Conservation (phyloP, 2,113 vertebrate species). For the Triplophysa tibetana region DNA sequence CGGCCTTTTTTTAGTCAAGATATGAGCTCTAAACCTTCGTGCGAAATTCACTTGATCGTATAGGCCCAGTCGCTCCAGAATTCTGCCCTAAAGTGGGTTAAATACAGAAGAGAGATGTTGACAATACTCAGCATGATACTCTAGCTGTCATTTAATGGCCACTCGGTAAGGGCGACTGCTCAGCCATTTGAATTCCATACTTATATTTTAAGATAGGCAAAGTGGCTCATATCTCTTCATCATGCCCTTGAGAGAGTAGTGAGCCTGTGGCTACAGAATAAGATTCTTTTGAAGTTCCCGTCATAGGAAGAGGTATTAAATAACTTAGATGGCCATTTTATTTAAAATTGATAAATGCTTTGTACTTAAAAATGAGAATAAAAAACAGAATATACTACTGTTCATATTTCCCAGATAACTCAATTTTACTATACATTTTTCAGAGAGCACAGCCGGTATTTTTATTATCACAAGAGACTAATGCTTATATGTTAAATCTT, state of each 20-base stretch:
- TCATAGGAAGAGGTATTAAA: not conserved
- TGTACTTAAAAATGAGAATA: not conserved
- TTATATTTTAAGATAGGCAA: not conserved
- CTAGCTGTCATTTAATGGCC: not conserved
- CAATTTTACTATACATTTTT: not conserved
- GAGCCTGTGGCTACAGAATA: not conserved
- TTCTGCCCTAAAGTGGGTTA: constrained; percentile 68
- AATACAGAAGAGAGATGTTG: not conserved
- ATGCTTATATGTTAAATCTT: too few species aligned
- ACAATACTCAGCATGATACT: not conserved
- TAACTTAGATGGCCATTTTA: not conserved
- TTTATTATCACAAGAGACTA: too few species aligned
- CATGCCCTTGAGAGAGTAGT: constrained; percentile 5
- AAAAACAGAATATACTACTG: not conserved
- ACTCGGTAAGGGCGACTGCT: not conserved
- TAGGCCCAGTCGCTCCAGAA: constrained; percentile 77
- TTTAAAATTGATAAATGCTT: not conserved
- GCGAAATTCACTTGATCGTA: constrained; percentile 74
- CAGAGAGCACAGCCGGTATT: not conserved
- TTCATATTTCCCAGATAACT: not conserved
- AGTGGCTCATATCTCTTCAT: not conserved
- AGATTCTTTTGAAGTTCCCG: too few species aligned
- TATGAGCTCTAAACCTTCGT: constrained; percentile 61
- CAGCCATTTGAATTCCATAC: not conserved
- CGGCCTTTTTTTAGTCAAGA: constrained; percentile 46